Evolutionary conservation across 2,113 vertebrate species (phyloP), one percentile per base, ranked within the genome.

Genomic region (Apodemus speciosus): DNA sequence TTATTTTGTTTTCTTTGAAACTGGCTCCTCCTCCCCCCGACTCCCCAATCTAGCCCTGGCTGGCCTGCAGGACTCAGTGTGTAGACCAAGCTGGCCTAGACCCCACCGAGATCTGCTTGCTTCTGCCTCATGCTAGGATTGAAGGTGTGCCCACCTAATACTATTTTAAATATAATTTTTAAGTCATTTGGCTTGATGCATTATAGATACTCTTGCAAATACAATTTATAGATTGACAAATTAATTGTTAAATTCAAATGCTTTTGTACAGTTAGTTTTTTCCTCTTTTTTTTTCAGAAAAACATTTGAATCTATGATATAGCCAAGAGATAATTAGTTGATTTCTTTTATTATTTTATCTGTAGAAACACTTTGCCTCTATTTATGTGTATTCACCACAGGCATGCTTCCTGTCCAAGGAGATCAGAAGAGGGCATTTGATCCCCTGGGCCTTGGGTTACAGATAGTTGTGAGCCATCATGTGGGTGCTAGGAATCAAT

Each of bases 191-290:
- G 79, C 69, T 89, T 92, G 35, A 58, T 77, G 51, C 9, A 46
- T 88, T 92, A 60, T 85, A 89, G 49, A 20, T 85, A 56, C 3
- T 83, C 9, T 77, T 66, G 92, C 13, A 25, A 81, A 73, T 73
- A 73, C 5, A 81, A 66, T 43, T 85, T 72, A 40, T 90, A 88
- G 40, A 15, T 88, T 79, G 62, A 85, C 58, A 84, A 73, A 56
- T 79, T 86, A 20, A 51, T 93, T 90, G 83, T 58, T 90, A 73
- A 94, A 56, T 80, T 4, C 51, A 91, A 81, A 51, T 80, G 90
- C 40, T 91, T 88, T 90, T 93, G 14, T 88, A 91, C 51, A 71
- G 27, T 32, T 56, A 89, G 27, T 14, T 66, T 35, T 89, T 27
- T 68, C 72, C 51, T 73, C 58, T 68, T 35, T 6, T 4, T 40